These are phyloP conservation scores for Dinoponera quadriceps DNA, from an alignment of 1,140 invertebrate genomes.

Conservation along the genomic window DNA sequence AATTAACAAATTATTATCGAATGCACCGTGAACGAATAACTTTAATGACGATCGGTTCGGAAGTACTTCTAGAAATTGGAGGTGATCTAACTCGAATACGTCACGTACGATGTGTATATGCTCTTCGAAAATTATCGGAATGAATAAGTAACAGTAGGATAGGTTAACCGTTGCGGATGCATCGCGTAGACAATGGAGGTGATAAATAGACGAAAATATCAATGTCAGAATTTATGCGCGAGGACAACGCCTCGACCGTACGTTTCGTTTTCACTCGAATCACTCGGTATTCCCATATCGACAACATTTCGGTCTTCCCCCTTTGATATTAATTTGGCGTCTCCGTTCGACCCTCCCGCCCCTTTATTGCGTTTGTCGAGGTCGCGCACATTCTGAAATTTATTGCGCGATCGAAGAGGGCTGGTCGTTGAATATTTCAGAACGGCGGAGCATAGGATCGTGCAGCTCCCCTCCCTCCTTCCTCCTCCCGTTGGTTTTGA, in stretches of 20 bases:
- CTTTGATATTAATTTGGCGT: conserved; percentile 64
- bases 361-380: conserved; percentile 33
- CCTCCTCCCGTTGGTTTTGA: conserved; percentile 20
- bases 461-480: not conserved
- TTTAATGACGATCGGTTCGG: not conserved
- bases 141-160: no score
- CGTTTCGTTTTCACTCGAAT: not conserved
- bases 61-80: no score
- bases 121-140: no score
- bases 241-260: conserved; percentile 22
- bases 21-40: not conserved
- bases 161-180: no score
- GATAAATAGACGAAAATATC: not conserved
- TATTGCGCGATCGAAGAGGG: conserved; percentile 20
- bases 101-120: no score
- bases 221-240: not conserved
- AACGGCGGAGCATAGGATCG: conserved; percentile 5
- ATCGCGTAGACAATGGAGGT: not conserved
- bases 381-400: conserved; percentile 45
- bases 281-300: conserved; percentile 27
- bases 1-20: not conserved
- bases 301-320: conserved; percentile 31
- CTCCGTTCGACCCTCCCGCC: not conserved
- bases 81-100: no score
- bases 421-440: conserved; percentile 67